Percentiles rank a stretch among this genome's conserved stretches.
These are phyloP conservation scores for Ormyrus rosae DNA, from an alignment of 2,888 invertebrate genomes.

Conservation along the genomic window DNA sequence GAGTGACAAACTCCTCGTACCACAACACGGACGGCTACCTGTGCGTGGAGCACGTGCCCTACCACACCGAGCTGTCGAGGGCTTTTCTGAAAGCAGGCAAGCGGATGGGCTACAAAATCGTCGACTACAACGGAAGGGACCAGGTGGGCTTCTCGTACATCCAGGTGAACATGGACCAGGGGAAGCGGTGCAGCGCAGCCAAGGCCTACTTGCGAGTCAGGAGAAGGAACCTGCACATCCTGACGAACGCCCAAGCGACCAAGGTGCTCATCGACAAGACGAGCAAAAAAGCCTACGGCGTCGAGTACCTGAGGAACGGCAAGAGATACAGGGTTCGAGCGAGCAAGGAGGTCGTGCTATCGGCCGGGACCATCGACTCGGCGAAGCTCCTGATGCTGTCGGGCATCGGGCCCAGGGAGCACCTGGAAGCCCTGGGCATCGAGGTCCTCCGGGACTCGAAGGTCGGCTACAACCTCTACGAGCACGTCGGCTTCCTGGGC, in stretches of 20 bases:
- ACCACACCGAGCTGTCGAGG: constrained; percentile 71
- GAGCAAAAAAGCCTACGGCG: constrained; percentile 69
- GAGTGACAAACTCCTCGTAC: constrained; percentile 77
- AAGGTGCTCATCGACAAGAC: constrained; percentile 64
- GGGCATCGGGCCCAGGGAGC: constrained; percentile 81
- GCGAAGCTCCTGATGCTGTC: constrained; percentile 85
- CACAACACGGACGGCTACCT: constrained; percentile 73
- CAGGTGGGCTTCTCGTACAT: constrained; percentile 78
- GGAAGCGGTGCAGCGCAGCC: constrained; percentile 77
- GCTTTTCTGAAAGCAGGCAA: constrained; percentile 72
- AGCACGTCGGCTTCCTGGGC: constrained; percentile 83
- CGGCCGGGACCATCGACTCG: constrained; percentile 87
- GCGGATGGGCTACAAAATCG: constrained; percentile 71
- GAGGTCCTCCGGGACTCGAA: constrained; percentile 80
- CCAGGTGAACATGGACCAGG: constrained; percentile 77
- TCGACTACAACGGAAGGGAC: constrained; percentile 75
- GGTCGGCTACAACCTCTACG: constrained; percentile 83
- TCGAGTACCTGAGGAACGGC: constrained; percentile 78
- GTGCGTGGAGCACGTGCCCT: constrained; percentile 73
- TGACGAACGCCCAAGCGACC: constrained; percentile 68
- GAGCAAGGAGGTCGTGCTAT: constrained; percentile 79
- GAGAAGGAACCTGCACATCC: constrained; percentile 69
- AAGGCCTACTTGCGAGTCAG: constrained; percentile 78
- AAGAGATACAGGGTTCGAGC: constrained; percentile 78
- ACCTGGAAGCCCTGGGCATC: constrained; percentile 79